Base-by-base conservation (phyloP, 2,888 invertebrate species). In the Aphidius colemani region DNA sequence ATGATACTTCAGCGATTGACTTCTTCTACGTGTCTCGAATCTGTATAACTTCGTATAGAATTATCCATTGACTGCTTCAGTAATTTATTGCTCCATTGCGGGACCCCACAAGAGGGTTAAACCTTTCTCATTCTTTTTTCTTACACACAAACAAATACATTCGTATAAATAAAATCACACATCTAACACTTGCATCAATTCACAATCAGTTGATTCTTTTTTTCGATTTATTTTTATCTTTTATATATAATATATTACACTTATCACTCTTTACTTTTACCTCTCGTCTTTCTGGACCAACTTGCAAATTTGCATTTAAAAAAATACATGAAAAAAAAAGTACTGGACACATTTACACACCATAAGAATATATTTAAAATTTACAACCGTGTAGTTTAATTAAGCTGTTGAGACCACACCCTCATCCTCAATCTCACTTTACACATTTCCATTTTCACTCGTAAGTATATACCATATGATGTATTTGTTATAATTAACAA, bases 401-500 rank as follows among this genome's bases (percentile, higher is more conserved):
- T 71, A 72, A 69, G 67, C 67, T 68, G 69, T 63, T 67, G 69
- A 70, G 67, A 66, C 65, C 65, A 65, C 65, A 63, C 64, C 40
- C 53, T 66, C 63, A 30, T 59, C 59, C 66, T 59, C 68, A 53
- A 66, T 68, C 70, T 69, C 30, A 30, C 30, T 30, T 30, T 30
- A 30, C 30, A 30, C 30, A 30, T 30, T 30, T 30, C 5, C 30
- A 30, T 30, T 30, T 30, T 30, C 30, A 30, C 30, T 18, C 4
- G 30, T 30, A 30, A 30, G 30, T 30, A 30, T 30, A 30, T 30
- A 18, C 30, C 30, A 30, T 30, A 30, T 30, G 30, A 5, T 30
- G 5, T 30, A 5, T 70, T 72, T 69, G 70, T 70, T 70, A 71
- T 71, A 72, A 71, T 72, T 72, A 72, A 72, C 67, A 66, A 69